Evolutionary conservation across 2,113 vertebrate species (phyloP).

Genomic region (Oryzias celebensis): DNA sequence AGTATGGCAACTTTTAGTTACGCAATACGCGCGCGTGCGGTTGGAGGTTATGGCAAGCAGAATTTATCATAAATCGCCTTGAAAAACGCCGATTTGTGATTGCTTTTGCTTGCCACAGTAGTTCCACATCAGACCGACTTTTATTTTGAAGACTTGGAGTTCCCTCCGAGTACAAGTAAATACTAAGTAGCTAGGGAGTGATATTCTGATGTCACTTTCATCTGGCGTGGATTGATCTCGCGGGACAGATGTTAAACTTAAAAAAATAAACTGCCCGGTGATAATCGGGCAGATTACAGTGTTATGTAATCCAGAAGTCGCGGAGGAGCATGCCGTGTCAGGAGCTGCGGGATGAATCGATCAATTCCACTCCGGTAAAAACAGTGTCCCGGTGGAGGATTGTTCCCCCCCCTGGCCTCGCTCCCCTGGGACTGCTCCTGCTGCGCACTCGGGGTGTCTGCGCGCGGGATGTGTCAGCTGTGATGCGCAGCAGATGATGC

Average conservation of each 20-base stretch:
- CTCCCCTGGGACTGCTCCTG: slow-evolving; percentile 23
- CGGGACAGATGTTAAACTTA: background rate
- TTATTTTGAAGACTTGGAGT: too few relatives aligned
- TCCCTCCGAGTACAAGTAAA: too few relatives aligned
- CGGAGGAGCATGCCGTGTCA: slow-evolving; percentile 12
- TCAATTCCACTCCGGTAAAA: slow-evolving; percentile 29
- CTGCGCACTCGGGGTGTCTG: slow-evolving; percentile 1
- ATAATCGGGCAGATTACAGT: slow-evolving; percentile 25
- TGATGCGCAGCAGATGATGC: slow-evolving; percentile 49
- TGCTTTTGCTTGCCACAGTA: background rate
- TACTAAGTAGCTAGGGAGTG: too few relatives aligned
- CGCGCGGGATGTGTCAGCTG: slow-evolving; percentile 40
- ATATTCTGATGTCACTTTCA: background rate
- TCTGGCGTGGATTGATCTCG: background rate
- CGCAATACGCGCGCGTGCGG: slow-evolving; percentile 3
- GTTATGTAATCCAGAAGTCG: slow-evolving; percentile 29
- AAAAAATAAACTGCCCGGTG: background rate
- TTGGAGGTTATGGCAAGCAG: background rate
- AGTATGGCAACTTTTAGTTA: slow-evolving; percentile 4
- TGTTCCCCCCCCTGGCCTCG: slow-evolving; percentile 25
- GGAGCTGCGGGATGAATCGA: slow-evolving; percentile 17
- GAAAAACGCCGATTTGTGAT: too few relatives aligned
- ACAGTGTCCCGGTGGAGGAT: slow-evolving; percentile 22
- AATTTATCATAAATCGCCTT: background rate
- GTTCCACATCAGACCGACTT: too few relatives aligned